Evolutionary conservation across 2,797 vertebrate genomes (phyloP).

Genomic region (Enteromius argenteus): DNA sequence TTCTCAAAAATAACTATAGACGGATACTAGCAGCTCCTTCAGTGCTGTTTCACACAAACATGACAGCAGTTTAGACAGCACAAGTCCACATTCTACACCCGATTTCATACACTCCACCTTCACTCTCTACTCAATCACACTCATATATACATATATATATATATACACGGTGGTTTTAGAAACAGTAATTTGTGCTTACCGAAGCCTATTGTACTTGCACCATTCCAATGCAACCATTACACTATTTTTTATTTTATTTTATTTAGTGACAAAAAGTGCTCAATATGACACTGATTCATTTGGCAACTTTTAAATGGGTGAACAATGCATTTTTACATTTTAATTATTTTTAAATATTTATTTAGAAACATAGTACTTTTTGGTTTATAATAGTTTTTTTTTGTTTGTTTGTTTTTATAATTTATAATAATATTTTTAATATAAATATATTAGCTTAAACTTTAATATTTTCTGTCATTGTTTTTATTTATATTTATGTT

Average conservation of each 20-base stretch:
- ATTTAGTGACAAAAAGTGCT: too few species aligned
- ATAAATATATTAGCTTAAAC: not conserved
- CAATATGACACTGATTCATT: too few species aligned
- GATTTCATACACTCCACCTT: conserved; percentile 37
- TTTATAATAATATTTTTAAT: not conserved
- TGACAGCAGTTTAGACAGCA: conserved; percentile 23
- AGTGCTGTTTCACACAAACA: conserved; percentile 45
- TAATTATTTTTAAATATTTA: not conserved
- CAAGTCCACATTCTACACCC: conserved; percentile 55
- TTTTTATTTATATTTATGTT: not conserved
- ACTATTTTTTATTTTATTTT: too few species aligned
- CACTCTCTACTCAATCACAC: not conserved
- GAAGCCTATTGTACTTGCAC: not conserved
- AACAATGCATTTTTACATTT: too few species aligned
- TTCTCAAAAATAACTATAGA: conserved; percentile 44
- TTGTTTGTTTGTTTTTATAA: too few species aligned
- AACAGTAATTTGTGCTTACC: not conserved
- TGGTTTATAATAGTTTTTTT: not conserved
- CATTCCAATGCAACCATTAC: not conserved
- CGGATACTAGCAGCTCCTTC: conserved; percentile 26
- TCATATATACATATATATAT: not conserved
- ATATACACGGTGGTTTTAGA: not conserved
- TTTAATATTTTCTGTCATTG: not conserved
- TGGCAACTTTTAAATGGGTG: too few species aligned
- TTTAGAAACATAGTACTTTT: not conserved